These are phyloP conservation scores for Melanotaenia maccullochi DNA, from an alignment of 2,797 vertebrate species.

Conservation along the genomic window DNA sequence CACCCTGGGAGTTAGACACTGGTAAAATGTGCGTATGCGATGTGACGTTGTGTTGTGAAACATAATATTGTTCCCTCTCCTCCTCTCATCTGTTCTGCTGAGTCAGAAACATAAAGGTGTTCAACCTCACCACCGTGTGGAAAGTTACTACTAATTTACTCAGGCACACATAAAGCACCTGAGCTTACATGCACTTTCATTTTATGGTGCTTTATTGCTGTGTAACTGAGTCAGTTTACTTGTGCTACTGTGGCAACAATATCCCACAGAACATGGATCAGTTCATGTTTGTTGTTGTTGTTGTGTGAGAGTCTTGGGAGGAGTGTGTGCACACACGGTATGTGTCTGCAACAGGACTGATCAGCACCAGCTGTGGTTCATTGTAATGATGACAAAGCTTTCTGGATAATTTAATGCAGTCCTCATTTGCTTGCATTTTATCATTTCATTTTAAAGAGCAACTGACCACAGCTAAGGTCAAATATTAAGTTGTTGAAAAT, in stretches of 20 bases:
- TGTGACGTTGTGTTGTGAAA: slow-evolving; percentile 78
- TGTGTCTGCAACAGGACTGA: slow-evolving; percentile 12
- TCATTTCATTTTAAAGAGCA: slow-evolving; percentile 3
- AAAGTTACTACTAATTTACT: slow-evolving; percentile 31
- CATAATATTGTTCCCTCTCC: slow-evolving; percentile 85
- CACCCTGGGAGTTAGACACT: slow-evolving; percentile 72
- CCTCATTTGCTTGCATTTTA: neutral
- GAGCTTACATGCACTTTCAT: slow-evolving; percentile 4
- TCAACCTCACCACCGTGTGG: slow-evolving; percentile 20
- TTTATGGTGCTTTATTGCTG: slow-evolving; percentile 13
- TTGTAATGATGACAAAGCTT: slow-evolving; percentile 21
- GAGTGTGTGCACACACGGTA: neutral
- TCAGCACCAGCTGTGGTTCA: slow-evolving; percentile 3
- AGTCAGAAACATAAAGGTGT: slow-evolving; percentile 77
- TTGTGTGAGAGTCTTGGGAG: neutral
- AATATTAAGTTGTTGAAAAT: slow-evolving; percentile 12
- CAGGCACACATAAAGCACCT: slow-evolving; percentile 2
- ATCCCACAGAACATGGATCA: neutral
- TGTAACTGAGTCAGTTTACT: neutral
- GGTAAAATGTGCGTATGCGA: slow-evolving; percentile 44
- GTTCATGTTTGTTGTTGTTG: slow-evolving; percentile 9
- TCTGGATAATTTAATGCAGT: neutral
- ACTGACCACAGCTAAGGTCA: slow-evolving; percentile 2
- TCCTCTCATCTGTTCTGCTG: slow-evolving; percentile 76
- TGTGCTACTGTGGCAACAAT: neutral